These are phyloP conservation scores for Epizoanthus ramosus DNA, from an alignment of 92 coral and sea anemone species.

Conservation along the genomic window DNA sequence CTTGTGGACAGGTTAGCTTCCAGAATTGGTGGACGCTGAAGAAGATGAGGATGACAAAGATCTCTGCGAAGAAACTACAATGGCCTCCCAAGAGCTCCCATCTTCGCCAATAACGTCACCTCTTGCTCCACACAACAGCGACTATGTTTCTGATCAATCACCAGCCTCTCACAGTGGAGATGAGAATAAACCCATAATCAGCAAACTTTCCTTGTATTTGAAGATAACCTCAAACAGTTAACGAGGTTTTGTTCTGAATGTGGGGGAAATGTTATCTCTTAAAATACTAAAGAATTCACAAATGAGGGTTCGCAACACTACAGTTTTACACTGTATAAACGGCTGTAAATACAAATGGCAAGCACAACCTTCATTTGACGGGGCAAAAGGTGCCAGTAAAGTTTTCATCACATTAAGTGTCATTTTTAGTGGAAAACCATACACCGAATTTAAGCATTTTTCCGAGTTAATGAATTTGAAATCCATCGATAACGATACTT, in stretches of 20 bases:
- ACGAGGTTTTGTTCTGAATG: slow-evolving; percentile 2
- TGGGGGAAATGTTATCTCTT: neutral
- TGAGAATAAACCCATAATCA: slow-evolving; percentile 8
- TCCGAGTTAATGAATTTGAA: slow-evolving; percentile 23
- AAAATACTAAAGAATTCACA: neutral
- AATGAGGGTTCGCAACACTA: slow-evolving; percentile 37
- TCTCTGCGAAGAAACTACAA: neutral
- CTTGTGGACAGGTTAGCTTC: too few species aligned
- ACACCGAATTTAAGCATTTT: slow-evolving; percentile 34
- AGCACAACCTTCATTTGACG: slow-evolving; percentile 39
- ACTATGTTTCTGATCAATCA: neutral
- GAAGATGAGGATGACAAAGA: neutral
- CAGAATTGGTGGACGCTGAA: too few species aligned
- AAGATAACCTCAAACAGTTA: neutral
- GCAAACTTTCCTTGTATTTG: neutral
- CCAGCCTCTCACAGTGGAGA: neutral
- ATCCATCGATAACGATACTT: slow-evolving; percentile 22
- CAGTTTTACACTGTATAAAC: slow-evolving; percentile 2
- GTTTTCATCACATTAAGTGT: slow-evolving; percentile 25
- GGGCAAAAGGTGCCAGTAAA: slow-evolving; percentile 21
- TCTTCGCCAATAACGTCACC: neutral
- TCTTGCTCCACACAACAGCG: neutral
- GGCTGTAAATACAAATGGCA: slow-evolving; percentile 41
- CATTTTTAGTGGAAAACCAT: slow-evolving; percentile 20
- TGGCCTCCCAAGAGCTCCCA: neutral